These are phyloP conservation scores for Pollenia angustigena DNA, from an alignment of 2,888 invertebrate species.

Conservation along the genomic window DNA sequence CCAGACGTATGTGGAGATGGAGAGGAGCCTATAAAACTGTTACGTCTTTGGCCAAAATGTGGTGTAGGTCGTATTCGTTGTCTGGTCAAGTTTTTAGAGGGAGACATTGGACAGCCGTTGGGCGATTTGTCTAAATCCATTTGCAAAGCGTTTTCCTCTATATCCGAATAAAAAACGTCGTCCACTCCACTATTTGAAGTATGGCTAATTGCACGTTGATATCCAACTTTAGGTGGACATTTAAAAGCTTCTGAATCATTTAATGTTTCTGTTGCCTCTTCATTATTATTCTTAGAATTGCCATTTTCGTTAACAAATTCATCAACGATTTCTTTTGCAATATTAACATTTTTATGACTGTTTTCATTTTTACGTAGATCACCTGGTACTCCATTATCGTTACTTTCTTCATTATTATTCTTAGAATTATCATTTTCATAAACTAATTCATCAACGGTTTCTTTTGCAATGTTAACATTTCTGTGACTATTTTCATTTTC, in stretches of 20 bases:
- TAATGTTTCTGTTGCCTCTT: slow-evolving; percentile 2
- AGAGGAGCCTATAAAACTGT: slow-evolving; percentile 87
- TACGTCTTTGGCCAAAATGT: slow-evolving; percentile 87
- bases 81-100: slow-evolving; percentile 87
- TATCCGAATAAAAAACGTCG: slow-evolving; percentile 79
- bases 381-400: not conserved
- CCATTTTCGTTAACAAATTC: not conserved
- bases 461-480: not conserved
- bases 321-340: not conserved
- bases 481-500: not conserved
- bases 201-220: slow-evolving; percentile 72
- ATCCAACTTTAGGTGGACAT: slow-evolving; percentile 77
- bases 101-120: slow-evolving; percentile 79
- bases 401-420: slow-evolving; percentile 3
- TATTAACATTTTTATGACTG: not conserved
- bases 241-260: slow-evolving; percentile 78
- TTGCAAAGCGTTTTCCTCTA: slow-evolving; percentile 82
- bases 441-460: not conserved
- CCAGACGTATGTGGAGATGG: slow-evolving; percentile 77
- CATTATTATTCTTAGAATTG: slow-evolving; percentile 1
- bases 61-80: slow-evolving; percentile 89
- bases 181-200: slow-evolving; percentile 76
- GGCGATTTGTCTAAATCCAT: slow-evolving; percentile 80
- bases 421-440: not conserved
- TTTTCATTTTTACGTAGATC: not conserved